A percentile compares a stretch with the other conserved stretches of the same genome.
These are phyloP conservation scores for Fistularia commersonii DNA, from an alignment of 2,797 vertebrate species.

Conservation along the genomic window DNA sequence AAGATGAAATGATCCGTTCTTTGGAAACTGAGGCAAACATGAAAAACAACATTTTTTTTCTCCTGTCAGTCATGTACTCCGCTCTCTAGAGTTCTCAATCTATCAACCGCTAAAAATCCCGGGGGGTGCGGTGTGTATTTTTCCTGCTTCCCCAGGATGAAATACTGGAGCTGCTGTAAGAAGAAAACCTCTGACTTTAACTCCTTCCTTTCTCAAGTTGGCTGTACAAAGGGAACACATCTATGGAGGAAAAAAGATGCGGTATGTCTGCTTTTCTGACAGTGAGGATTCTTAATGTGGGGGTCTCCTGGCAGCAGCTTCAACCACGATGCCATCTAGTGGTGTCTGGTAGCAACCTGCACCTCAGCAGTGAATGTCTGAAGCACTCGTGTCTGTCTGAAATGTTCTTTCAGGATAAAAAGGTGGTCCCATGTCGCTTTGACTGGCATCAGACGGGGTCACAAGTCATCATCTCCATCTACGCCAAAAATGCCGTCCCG, in stretches of 20 bases:
- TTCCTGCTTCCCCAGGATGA: slow-evolving; percentile 82
- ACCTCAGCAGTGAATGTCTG: not conserved
- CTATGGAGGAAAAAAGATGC: slow-evolving; percentile 88
- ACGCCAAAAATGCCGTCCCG: slow-evolving; percentile 91
- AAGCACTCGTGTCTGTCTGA: not conserved
- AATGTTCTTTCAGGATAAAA: slow-evolving; percentile 70
- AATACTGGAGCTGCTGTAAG: slow-evolving; percentile 98
- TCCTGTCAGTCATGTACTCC: slow-evolving; percentile 24
- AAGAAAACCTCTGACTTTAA: slow-evolving; percentile 98
- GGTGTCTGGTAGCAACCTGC: slow-evolving; percentile 9
- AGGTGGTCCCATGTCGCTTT: slow-evolving; percentile 90
- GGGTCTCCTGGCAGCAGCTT: slow-evolving; percentile 1
- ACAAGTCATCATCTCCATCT: slow-evolving; percentile 94
- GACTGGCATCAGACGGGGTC: slow-evolving; percentile 98
- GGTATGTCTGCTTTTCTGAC: slow-evolving; percentile 64
- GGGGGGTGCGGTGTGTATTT: slow-evolving; percentile 10
- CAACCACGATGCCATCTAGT: slow-evolving; percentile 50
- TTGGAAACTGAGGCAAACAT: slow-evolving; percentile 4
- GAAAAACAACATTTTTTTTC: slow-evolving; percentile 3
- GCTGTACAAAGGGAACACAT: slow-evolving; percentile 86
- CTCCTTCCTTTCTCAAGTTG: slow-evolving; percentile 93
- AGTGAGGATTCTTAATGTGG: too few species aligned
- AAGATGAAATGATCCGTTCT: slow-evolving; percentile 4
- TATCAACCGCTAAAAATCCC: slow-evolving; percentile 29
- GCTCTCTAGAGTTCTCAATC: slow-evolving; percentile 25